These are phyloP conservation scores for Bactericera cockerelli DNA, from an alignment of 1,140 invertebrate species.

Conservation along the genomic window DNA sequence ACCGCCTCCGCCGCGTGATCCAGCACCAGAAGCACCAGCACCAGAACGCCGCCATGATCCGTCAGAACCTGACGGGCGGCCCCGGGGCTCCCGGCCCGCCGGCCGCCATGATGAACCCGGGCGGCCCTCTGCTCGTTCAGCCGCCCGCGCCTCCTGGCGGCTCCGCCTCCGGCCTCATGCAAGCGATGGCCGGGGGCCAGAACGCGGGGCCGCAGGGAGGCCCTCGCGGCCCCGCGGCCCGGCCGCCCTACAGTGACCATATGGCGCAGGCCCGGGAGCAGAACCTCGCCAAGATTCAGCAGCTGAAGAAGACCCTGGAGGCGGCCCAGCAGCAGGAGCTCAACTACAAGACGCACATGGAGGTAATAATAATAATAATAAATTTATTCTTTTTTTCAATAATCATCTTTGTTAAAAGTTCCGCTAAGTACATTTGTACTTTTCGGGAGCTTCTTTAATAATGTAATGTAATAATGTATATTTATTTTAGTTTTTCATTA, in stretches of 20 bases:
- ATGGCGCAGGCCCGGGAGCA: constrained; percentile 44
- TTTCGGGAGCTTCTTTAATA: no score
- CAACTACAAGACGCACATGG: constrained; percentile 55
- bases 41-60: constrained; percentile 6
- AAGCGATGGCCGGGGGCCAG: not conserved
- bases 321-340: constrained; percentile 57
- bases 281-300: constrained; percentile 46
- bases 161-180: not conserved
- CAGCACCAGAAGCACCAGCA: constrained; percentile 49
- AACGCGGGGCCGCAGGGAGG: constrained; percentile 1
- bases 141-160: not conserved
- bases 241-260: constrained; percentile 34
- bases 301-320: constrained; percentile 51
- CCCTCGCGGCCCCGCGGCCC: constrained; percentile 3
- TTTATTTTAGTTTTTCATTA: no score
- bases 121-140: not conserved
- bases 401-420: no score
- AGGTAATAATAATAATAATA: no score
- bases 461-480: no score
- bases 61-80: not conserved
- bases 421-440: no score
- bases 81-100: not conserved
- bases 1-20: constrained; percentile 61
- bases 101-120: not conserved
- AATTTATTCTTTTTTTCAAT: no score